A percentile compares a stretch with the other conserved stretches of the same genome.
These are phyloP conservation scores for Agrochola lychnidis DNA, from an alignment of 2,888 invertebrate species.

Conservation along the genomic window DNA sequence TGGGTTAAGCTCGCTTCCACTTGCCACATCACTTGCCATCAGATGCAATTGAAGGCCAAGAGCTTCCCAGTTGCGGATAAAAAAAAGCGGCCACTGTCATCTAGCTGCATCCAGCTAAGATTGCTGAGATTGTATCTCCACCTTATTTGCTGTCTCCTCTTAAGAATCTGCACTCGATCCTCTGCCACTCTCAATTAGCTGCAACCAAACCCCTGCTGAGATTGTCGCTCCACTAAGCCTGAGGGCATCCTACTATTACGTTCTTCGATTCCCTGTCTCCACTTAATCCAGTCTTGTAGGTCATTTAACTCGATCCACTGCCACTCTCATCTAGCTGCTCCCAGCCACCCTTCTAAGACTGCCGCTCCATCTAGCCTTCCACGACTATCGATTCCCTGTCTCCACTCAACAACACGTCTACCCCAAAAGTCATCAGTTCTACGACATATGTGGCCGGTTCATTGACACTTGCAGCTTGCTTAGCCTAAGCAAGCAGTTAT, in stretches of 20 bases:
- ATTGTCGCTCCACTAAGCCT: neutral
- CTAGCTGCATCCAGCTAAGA: too few species aligned
- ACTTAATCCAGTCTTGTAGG: neutral
- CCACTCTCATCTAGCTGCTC: neutral
- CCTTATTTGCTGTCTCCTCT: too few species aligned
- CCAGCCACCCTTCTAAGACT: neutral
- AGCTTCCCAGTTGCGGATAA: too few species aligned
- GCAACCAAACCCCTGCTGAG: too few species aligned
- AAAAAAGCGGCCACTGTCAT: too few species aligned
- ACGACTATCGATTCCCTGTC: neutral
- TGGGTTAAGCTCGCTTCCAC: too few species aligned
- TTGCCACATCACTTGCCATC: too few species aligned
- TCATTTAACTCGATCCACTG: neutral
- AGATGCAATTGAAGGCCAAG: too few species aligned
- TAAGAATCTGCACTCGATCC: neutral
- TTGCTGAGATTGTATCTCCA: too few species aligned
- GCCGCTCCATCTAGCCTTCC: neutral
- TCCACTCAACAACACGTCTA: neutral
- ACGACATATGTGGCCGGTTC: too few species aligned
- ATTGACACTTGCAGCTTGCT: neutral
- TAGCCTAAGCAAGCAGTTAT: neutral
- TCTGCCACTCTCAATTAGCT: neutral
- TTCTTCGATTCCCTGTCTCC: neutral
- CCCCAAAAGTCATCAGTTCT: neutral
- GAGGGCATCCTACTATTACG: neutral